Percentiles rank a stretch among this genome's conserved stretches.
These are phyloP conservation scores for Amphipyra tragopoginis DNA, from an alignment of 2,888 invertebrate species.

Conservation along the genomic window DNA sequence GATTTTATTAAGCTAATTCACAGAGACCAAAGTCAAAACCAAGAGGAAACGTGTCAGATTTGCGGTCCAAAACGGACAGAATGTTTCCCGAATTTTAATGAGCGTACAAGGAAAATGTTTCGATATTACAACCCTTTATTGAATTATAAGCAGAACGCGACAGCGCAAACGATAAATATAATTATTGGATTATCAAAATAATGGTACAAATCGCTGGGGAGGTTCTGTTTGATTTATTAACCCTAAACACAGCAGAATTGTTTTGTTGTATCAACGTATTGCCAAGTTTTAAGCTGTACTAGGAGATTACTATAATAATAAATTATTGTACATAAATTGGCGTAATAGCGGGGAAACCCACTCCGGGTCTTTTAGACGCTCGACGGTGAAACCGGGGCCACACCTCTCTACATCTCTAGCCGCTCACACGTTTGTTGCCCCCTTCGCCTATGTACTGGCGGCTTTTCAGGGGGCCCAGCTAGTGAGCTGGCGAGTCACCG, in stretches of 20 bases:
- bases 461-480: too few relatives aligned
- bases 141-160: constrained; percentile 15
- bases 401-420: too few relatives aligned
- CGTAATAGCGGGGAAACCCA: too few relatives aligned
- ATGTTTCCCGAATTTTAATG: constrained; percentile 35
- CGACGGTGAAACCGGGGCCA: too few relatives aligned
- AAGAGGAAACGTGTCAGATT: constrained; percentile 26
- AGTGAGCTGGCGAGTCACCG: too few relatives aligned
- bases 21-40: constrained; percentile 10
- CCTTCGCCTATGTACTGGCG: too few relatives aligned
- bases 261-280: too few relatives aligned
- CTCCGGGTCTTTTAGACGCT: too few relatives aligned
- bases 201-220: neutral
- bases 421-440: too few relatives aligned
- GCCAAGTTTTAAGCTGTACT: too few relatives aligned
- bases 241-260: neutral
- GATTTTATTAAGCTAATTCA: constrained; percentile 9
- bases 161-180: constrained; percentile 20
- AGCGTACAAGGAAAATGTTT: constrained; percentile 19
- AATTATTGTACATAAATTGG: too few relatives aligned
- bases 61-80: constrained; percentile 4
- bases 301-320: too few relatives aligned
- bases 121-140: constrained; percentile 16
- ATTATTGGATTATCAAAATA: constrained; percentile 10
- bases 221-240: neutral